Evolutionary conservation across 1,140 invertebrate genomes (phyloP).

Genomic region (Drosophila saltans): DNA sequence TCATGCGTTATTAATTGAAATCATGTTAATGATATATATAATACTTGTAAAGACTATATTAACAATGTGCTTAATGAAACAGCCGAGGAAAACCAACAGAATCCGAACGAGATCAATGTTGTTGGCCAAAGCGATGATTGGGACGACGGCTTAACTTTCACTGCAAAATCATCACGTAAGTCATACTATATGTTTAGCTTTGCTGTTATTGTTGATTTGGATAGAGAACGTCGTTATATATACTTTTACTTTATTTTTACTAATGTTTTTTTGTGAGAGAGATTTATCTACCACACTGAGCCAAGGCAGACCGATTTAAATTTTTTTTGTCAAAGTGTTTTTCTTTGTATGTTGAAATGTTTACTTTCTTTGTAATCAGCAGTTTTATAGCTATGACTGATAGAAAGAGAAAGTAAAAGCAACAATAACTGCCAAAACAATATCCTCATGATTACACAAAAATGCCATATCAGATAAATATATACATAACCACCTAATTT

Average conservation of each 20-base stretch:
- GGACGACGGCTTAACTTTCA: constrained; percentile 94
- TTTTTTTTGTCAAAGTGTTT: background rate
- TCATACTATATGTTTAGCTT: constrained; percentile 61
- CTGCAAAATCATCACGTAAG: constrained; percentile 92
- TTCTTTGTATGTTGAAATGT: constrained; percentile 2
- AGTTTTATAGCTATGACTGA: constrained; percentile 63
- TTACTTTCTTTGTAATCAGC: constrained; percentile 43
- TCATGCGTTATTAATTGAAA: constrained; percentile 26
- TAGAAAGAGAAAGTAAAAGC: constrained; percentile 6
- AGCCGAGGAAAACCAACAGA: constrained; percentile 84
- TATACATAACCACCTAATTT: background rate
- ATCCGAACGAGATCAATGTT: constrained; percentile 79
- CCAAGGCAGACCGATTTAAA: constrained; percentile 33
- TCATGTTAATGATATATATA: constrained; percentile 11
- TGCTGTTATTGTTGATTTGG: constrained; percentile 10
- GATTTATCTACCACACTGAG: constrained; percentile 28
- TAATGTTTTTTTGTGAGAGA: constrained; percentile 33
- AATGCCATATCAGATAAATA: constrained; percentile 57
- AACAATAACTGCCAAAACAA: background rate
- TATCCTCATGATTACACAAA: constrained; percentile 63
- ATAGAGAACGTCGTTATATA: constrained; percentile 11
- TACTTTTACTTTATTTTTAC: constrained; percentile 28
- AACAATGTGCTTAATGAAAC: constrained; percentile 91
- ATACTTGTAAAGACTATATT: constrained; percentile 88
- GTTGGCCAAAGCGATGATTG: constrained; percentile 86